Percentiles rank a stretch among this genome's conserved stretches.
Evolutionary conservation across 2,888 invertebrate genomes (phyloP).

Genomic region (Acrobasis suavella): DNA sequence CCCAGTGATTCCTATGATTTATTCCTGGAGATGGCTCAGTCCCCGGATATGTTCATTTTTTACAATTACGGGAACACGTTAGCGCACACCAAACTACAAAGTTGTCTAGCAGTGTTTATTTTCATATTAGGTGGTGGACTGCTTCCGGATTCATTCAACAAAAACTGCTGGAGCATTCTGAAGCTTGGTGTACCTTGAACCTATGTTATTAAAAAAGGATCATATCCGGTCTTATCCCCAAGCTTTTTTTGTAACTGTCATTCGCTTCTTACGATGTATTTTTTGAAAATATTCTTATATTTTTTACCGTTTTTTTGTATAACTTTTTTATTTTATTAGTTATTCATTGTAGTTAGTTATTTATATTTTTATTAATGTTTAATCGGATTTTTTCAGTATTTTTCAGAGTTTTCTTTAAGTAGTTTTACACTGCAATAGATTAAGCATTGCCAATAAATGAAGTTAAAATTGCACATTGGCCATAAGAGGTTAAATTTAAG

Average conservation of each 20-base stretch:
- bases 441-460: slow-evolving; percentile 58
- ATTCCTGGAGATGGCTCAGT: slow-evolving; percentile 36
- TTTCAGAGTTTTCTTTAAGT: slow-evolving; percentile 61
- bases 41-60: slow-evolving; percentile 3
- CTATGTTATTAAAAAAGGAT: neutral
- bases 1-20: slow-evolving; percentile 61
- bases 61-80: neutral
- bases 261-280: slow-evolving; percentile 70
- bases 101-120: too few relatives aligned
- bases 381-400: slow-evolving; percentile 52
- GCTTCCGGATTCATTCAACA: too few relatives aligned
- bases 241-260: slow-evolving; percentile 42
- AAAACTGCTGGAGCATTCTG: too few relatives aligned
- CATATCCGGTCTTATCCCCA: neutral
- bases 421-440: slow-evolving; percentile 56
- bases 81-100: neutral
- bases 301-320: slow-evolving; percentile 71
- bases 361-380: slow-evolving; percentile 47
- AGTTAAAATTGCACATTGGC: slow-evolving; percentile 64
- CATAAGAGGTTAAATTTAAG: slow-evolving; percentile 48
- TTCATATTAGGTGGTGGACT: too few relatives aligned
- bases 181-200: too few relatives aligned
- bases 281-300: slow-evolving; percentile 70
- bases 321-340: slow-evolving; percentile 53
- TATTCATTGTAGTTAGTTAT: slow-evolving; percentile 46